Base-by-base conservation (phyloP, 1,140 invertebrate species). In the Drosophila pallidifrons region DNA sequence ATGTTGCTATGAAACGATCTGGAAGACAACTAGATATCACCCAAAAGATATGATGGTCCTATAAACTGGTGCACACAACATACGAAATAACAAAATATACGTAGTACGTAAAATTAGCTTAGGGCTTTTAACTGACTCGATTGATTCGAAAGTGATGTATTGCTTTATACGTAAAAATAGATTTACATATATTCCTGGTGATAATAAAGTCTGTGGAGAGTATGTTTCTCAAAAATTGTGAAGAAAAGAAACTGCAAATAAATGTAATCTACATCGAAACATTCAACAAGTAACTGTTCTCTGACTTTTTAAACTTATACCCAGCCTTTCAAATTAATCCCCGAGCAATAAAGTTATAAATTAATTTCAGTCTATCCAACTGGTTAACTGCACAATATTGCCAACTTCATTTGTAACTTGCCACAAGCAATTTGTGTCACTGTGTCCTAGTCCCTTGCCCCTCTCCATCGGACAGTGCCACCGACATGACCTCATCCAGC, bases 351-450 rank as follows among this genome's bases (percentile, higher is more conserved):
- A 73, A 59, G 47, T 73, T 67, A 52, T 60, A 60, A 74, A 60
- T 60, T 67, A 45, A 68, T 54, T 68, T 54, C 55, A 54, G 20
- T 46, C 15, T 13, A 46, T 60, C 35, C 61, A 66, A 30, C 41
- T 47, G 20, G 15, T 16, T 43, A 68, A 49, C 64, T 43, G 58
- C 72, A 75, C 65, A 69, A 69, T 43, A 69, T 69, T 16, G 38
- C 38, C 49, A 63, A 75, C 65, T 61, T 68, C 38, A 74, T 74
- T 74, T 74, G 30, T 46, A 60, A 54, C 30, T 54, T 68, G 55
- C 71, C 65, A 68, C 64, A 68, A 60, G 71, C 70, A 60, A 61
- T 71, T 71, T 71, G 68, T 52, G 47, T 52, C 38, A 32, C 10
- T 35, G 13, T 66, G 13, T 49, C 54, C 58, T 5, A 8, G 7